Evolutionary conservation across 2,113 vertebrate species (phyloP).

Genomic region (Nestor notabilis): DNA sequence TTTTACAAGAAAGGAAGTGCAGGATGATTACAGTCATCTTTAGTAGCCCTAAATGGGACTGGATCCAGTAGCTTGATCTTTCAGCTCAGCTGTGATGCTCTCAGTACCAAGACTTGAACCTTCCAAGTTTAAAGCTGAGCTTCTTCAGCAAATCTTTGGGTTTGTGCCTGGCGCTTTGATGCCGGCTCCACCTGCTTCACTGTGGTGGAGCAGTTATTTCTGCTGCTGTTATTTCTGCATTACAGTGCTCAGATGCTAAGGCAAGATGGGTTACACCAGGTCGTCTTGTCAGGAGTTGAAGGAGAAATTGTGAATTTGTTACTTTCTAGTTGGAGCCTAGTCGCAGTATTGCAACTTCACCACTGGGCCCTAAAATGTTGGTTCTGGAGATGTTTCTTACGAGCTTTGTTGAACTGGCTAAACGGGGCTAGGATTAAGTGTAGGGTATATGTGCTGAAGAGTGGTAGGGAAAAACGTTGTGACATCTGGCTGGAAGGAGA

Average conservation of each 20-base stretch:
- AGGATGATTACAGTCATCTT: background rate
- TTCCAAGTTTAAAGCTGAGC: background rate
- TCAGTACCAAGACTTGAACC: background rate
- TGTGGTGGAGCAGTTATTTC: background rate
- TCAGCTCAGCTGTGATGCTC: background rate
- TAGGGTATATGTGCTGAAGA: background rate
- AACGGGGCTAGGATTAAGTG: background rate
- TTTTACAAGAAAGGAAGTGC: background rate
- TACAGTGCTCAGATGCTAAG: background rate
- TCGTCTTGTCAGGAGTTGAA: background rate
- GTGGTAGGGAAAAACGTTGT: background rate
- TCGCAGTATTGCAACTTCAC: background rate
- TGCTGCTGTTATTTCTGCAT: background rate
- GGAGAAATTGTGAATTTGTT: background rate
- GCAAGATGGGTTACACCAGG: background rate
- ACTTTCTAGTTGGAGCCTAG: background rate
- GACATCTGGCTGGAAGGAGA: background rate
- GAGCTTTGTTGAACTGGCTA: background rate
- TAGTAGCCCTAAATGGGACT: background rate
- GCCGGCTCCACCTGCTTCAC: background rate
- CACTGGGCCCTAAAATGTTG: fast-evolving
- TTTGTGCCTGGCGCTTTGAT: background rate
- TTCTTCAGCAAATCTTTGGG: background rate
- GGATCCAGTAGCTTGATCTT: background rate
- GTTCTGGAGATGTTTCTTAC: background rate